Conservation (phyloP, 2,797 vertebrate species). For the Delichon dasypus region DNA sequence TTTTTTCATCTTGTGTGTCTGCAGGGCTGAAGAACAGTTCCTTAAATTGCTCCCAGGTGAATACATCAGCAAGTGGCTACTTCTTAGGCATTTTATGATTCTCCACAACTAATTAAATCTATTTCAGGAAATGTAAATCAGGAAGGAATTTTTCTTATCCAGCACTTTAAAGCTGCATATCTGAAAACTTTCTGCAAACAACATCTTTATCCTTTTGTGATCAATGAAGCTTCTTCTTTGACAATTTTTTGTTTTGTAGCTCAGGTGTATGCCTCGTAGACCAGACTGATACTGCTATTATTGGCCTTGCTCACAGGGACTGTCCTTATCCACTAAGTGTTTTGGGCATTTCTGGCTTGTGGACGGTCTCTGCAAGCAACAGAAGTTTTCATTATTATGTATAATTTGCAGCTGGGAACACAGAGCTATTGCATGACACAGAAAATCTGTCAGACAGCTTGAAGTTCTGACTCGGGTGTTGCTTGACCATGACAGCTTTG, state of each 20-base stretch:
- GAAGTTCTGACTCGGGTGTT: not conserved
- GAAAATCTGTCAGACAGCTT: not conserved
- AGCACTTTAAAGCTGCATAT: not conserved
- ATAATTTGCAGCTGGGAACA: not conserved
- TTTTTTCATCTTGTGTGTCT: constrained; percentile 35
- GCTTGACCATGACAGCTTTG: not conserved
- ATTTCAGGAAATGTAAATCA: constrained; percentile 23
- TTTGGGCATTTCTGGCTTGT: not conserved
- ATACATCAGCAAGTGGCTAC: constrained; percentile 11
- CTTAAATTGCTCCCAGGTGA: constrained; percentile 41
- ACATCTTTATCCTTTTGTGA: not conserved
- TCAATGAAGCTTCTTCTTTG: not conserved
- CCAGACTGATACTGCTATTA: not conserved
- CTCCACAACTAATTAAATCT: constrained; percentile 24
- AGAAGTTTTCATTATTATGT: not conserved
- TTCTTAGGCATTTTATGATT: constrained; percentile 39
- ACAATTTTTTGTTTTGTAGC: not conserved
- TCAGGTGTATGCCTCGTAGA: not conserved
- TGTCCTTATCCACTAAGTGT: not conserved
- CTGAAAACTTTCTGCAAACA: not conserved
- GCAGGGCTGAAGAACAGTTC: not conserved
- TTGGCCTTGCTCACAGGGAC: not conserved
- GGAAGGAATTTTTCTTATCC: constrained; percentile 17
- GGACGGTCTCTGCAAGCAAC: not conserved
- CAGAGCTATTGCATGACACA: not conserved